A percentile compares a stretch with the other conserved stretches of the same genome.
phyloP scores from a whole-genome alignment of 1,140 invertebrate genomes.

The Asbolus verrucosus region DNA sequence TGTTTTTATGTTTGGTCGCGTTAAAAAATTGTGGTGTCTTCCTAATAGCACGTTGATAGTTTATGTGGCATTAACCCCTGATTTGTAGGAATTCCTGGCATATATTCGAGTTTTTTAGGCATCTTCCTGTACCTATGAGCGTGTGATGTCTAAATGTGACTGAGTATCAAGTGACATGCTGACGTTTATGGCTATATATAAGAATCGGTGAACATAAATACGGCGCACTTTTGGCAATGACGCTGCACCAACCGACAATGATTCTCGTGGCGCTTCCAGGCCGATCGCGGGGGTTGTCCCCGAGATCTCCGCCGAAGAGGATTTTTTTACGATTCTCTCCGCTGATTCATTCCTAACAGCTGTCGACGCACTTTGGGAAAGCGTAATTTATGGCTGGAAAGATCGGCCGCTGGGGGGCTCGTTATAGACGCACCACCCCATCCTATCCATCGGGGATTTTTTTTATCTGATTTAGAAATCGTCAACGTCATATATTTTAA shows the following conservation, averaged over 20 bases:
- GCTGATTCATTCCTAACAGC: slow-evolving; percentile 53
- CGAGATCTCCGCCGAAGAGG: too few species aligned
- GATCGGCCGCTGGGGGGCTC: slow-evolving; percentile 53
- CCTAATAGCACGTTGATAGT: slow-evolving; percentile 47
- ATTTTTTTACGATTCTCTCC: slow-evolving; percentile 16
- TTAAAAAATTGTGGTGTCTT: slow-evolving; percentile 46
- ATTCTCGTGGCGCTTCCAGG: background rate
- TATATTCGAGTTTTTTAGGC: slow-evolving; percentile 50
- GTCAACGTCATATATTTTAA: slow-evolving; percentile 50
- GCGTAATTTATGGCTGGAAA: slow-evolving; percentile 52
- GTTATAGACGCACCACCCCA: slow-evolving; percentile 50
- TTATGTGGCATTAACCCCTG: slow-evolving; percentile 56
- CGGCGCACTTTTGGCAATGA: slow-evolving; percentile 6
- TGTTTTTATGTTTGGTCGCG: too few species aligned
- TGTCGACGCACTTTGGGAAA: slow-evolving; percentile 46
- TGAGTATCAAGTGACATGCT: slow-evolving; percentile 49
- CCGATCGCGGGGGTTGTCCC: too few species aligned
- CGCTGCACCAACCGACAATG: background rate
- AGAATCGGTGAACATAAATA: slow-evolving; percentile 26
- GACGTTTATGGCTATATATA: slow-evolving; percentile 52
- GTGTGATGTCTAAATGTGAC: slow-evolving; percentile 52
- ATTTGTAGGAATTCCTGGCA: slow-evolving; percentile 55
- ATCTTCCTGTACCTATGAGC: slow-evolving; percentile 47
- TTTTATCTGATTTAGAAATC: slow-evolving; percentile 55
- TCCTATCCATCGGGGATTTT: slow-evolving; percentile 41